Evolutionary conservation across 2,888 invertebrate species (phyloP).

Genomic region (Arrhopalites spinosus): DNA sequence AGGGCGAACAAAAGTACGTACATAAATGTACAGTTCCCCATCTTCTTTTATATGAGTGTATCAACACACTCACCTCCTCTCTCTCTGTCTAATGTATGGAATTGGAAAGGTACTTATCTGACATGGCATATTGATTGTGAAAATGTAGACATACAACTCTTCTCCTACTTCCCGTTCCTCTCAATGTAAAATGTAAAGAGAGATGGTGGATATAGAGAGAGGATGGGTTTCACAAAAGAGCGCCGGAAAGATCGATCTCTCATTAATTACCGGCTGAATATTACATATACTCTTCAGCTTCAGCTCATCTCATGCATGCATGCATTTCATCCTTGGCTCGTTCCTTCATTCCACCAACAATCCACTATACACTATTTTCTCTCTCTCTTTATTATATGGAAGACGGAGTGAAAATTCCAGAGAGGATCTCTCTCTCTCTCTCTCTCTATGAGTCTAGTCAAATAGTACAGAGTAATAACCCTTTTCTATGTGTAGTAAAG

Average conservation of each 20-base stretch:
- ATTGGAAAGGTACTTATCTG: background rate
- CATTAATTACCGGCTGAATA: constrained; percentile 54
- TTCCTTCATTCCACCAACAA: constrained; percentile 12
- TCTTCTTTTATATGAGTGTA: background rate
- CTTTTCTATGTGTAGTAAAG: too few relatives aligned
- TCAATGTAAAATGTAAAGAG: background rate
- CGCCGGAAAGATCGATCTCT: constrained; percentile 55
- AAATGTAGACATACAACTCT: constrained; percentile 14
- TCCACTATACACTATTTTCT: background rate
- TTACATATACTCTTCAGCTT: constrained; percentile 53
- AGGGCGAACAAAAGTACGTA: too few relatives aligned
- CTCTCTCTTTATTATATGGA: background rate
- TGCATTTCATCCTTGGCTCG: constrained; percentile 36
- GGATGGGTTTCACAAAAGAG: constrained; percentile 35
- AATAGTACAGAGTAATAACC: too few relatives aligned
- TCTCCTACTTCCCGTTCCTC: background rate
- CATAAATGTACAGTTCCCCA: background rate
- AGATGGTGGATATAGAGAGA: background rate
- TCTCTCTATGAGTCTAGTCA: too few relatives aligned
- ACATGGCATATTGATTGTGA: constrained; percentile 8
- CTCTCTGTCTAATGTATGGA: background rate
- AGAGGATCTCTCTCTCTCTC: too few relatives aligned
- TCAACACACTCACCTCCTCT: background rate
- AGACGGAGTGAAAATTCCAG: background rate
- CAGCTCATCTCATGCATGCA: constrained; percentile 38